A percentile compares a stretch with the other conserved stretches of the same genome.
These are phyloP conservation scores for Hyposoter didymator DNA, from an alignment of 2,888 invertebrate species.

Conservation along the genomic window DNA sequence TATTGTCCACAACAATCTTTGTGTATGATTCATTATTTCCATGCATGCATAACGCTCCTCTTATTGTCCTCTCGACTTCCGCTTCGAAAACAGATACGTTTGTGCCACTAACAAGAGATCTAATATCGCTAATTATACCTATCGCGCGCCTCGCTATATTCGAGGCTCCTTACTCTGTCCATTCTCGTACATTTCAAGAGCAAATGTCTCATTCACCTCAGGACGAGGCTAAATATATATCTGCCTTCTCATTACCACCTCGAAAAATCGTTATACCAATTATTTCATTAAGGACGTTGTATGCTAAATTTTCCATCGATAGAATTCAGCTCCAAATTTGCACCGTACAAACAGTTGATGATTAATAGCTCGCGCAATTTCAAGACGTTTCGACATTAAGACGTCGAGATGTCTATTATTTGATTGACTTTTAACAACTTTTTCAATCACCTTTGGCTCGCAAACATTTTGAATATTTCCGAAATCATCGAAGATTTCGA, in stretches of 20 bases:
- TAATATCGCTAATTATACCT: constrained; percentile 4
- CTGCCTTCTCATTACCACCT: not conserved
- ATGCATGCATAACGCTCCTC: not conserved
- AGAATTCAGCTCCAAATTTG: no score
- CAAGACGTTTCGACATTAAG: no score
- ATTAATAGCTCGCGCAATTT: no score
- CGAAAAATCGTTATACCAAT: not conserved
- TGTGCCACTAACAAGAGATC: not conserved
- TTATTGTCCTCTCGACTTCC: constrained; percentile 24
- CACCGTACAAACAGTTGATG: no score
- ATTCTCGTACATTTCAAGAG: constrained; percentile 6
- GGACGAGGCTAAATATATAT: not conserved
- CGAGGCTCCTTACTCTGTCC: not conserved
- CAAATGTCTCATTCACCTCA: not conserved
- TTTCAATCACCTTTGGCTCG: not conserved
- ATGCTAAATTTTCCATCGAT: not conserved
- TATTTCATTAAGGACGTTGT: not conserved
- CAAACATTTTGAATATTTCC: not conserved
- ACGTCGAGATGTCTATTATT: no score
- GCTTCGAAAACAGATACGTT: constrained; percentile 1
- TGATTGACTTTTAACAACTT: no score
- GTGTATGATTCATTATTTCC: constrained; percentile 6
- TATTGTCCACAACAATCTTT: constrained; percentile 1
- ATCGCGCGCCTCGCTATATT: no score
- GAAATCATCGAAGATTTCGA: not conserved